Percentiles rank a stretch among this genome's conserved stretches.
These are phyloP conservation scores for Pseudopleuronectes americanus DNA, from an alignment of 2,797 vertebrate species.

Conservation along the genomic window DNA sequence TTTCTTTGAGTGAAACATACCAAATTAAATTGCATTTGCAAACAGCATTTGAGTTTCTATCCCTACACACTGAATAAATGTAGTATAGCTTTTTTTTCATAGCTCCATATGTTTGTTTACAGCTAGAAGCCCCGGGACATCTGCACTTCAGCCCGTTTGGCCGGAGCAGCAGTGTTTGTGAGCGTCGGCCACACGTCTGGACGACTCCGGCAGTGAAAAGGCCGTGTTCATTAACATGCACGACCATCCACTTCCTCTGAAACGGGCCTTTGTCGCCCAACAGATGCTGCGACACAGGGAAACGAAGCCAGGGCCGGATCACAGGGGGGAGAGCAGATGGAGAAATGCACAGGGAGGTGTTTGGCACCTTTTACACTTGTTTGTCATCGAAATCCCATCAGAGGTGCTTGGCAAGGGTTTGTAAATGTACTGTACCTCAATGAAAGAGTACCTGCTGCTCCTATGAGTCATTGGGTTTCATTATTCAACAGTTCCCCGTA, in stretches of 20 bases:
- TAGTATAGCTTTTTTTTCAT: not conserved
- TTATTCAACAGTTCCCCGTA: not conserved
- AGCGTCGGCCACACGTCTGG: conserved; percentile 72
- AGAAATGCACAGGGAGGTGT: conserved; percentile 3
- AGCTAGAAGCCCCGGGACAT: conserved; percentile 9
- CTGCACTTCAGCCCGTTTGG: conserved; percentile 34
- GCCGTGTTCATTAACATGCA: conserved; percentile 79
- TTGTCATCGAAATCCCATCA: conserved; percentile 4
- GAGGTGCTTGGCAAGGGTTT: not conserved
- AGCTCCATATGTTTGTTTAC: conserved; percentile 18
- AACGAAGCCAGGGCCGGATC: conserved; percentile 44
- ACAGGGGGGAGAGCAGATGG: conserved; percentile 28
- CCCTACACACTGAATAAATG: too few relatives aligned
- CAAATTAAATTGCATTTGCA: not conserved
- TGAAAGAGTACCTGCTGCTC: not conserved
- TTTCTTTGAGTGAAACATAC: not conserved
- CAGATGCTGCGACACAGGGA: conserved; percentile 61
- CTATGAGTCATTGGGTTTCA: not conserved
- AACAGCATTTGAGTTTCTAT: too few relatives aligned
- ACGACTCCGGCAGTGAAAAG: conserved; percentile 69
- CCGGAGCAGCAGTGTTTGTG: conserved; percentile 33
- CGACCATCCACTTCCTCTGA: conserved; percentile 77
- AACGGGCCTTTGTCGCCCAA: conserved; percentile 74
- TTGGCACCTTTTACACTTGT: not conserved
- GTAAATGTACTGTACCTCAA: not conserved